Evolutionary conservation across 2,113 vertebrate species (phyloP).

Genomic region (Mormyrus iriodes): DNA sequence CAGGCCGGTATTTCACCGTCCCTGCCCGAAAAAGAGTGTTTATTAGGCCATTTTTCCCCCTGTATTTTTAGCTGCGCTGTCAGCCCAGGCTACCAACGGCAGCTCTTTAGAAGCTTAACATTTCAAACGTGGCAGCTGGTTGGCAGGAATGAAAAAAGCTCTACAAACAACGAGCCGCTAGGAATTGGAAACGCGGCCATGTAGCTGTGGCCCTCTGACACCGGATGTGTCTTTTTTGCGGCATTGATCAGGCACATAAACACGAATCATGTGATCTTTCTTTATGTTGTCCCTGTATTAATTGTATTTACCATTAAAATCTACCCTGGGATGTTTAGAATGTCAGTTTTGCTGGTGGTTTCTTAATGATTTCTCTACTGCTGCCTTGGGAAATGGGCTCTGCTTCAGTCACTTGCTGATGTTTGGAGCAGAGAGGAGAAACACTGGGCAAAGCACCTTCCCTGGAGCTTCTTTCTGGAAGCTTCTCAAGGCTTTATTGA

Average conservation of each 20-base stretch:
- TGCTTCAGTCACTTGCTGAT: constrained; percentile 27
- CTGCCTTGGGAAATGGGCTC: not conserved
- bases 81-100: not conserved
- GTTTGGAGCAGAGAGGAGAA: constrained; percentile 36
- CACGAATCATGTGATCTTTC: not conserved
- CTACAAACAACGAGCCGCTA: not conserved
- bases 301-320: not conserved
- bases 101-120: not conserved
- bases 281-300: not conserved
- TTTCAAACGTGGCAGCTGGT: not conserved
- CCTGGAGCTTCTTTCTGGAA: constrained; percentile 44
- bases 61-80: constrained; percentile 8
- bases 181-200: not conserved
- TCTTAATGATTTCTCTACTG: not conserved
- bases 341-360: not conserved
- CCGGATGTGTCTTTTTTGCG: not conserved
- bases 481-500: constrained; percentile 52
- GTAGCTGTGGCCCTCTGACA: not conserved
- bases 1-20: not conserved
- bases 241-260: not conserved
- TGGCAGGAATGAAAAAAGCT: not conserved
- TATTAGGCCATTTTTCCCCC: not conserved
- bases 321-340: not conserved
- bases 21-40: not conserved
- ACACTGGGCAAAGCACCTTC: constrained; percentile 59